phyloP scores from a whole-genome alignment of 1,140 invertebrate genomes.

The Contarinia nasturtii region DNA sequence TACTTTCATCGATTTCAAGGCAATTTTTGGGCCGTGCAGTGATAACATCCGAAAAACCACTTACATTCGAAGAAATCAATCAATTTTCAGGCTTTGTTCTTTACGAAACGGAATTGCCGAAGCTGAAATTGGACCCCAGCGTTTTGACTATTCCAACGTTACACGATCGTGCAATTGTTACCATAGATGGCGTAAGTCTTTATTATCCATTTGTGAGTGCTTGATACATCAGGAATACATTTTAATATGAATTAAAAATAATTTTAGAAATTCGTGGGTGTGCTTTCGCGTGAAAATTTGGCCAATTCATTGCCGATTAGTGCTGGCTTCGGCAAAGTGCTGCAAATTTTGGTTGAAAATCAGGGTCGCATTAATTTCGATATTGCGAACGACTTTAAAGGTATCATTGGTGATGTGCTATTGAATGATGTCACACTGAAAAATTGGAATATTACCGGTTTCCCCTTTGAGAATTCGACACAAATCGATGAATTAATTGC shows the following conservation, averaged over 20 bases:
- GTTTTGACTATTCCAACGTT: constrained; percentile 32
- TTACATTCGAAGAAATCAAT: constrained; percentile 23
- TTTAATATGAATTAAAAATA: too few species aligned
- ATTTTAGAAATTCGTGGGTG: constrained; percentile 21
- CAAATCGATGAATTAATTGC: background rate
- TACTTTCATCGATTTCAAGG: constrained; percentile 1
- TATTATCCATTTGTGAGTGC: too few species aligned
- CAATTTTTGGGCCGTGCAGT: background rate
- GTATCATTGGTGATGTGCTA: background rate
- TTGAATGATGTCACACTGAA: background rate
- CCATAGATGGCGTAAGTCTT: constrained; percentile 32
- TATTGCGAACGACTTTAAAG: constrained; percentile 35
- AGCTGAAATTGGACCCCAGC: constrained; percentile 25
- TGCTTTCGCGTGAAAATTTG: constrained; percentile 32
- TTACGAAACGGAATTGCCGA: constrained; percentile 38
- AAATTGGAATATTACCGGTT: constrained; percentile 3
- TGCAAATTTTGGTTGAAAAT: constrained; percentile 57
- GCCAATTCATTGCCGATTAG: constrained; percentile 27
- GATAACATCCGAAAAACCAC: constrained; percentile 7
- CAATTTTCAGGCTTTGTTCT: constrained; percentile 41
- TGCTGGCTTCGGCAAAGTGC: constrained; percentile 23
- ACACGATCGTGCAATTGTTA: constrained; percentile 49
- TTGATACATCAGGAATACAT: too few species aligned
- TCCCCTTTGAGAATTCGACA: background rate
- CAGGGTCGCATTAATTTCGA: constrained; percentile 56